Conservation (phyloP, 2,113 vertebrate species). For the Salvator merianae region DNA sequence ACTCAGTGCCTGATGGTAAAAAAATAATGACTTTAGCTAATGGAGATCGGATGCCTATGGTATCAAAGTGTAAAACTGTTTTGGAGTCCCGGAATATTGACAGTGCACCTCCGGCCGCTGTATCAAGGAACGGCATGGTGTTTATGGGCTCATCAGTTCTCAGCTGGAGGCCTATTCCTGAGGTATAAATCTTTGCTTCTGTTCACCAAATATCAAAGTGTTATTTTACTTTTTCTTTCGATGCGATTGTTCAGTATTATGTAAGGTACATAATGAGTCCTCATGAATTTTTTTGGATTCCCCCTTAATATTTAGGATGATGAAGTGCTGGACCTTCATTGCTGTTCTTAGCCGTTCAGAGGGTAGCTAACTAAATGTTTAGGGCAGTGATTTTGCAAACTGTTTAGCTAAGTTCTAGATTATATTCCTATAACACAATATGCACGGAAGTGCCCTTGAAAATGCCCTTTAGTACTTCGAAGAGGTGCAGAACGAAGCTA, state of each 20-base stretch:
- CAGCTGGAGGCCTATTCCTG: conserved; percentile 91
- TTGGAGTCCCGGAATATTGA: conserved; percentile 98
- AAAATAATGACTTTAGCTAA: conserved; percentile 93
- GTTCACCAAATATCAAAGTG: not conserved
- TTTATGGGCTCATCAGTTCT: conserved; percentile 98
- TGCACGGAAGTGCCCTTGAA: not conserved
- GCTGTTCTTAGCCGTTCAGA: not conserved
- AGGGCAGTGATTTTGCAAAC: not conserved
- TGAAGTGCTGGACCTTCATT: not conserved
- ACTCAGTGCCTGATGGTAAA: conserved; percentile 97
- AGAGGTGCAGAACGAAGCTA: not conserved
- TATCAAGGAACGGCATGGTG: conserved; percentile 97
- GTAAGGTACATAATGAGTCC: not conserved
- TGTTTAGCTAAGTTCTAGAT: too few relatives aligned
- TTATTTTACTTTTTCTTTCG: not conserved
- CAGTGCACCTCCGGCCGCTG: conserved; percentile 95
- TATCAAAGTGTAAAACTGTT: conserved; percentile 92
- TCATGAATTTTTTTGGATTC: not conserved
- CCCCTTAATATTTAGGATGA: not conserved
- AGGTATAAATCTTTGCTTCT: conserved; percentile 73
- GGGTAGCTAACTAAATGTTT: not conserved
- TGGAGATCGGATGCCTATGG: conserved; percentile 96
- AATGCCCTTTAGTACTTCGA: not conserved
- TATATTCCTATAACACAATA: not conserved
- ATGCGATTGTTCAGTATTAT: not conserved